Conservation (phyloP, 2,797 vertebrate genomes). For the Chiropotes sagulatus region DNA sequence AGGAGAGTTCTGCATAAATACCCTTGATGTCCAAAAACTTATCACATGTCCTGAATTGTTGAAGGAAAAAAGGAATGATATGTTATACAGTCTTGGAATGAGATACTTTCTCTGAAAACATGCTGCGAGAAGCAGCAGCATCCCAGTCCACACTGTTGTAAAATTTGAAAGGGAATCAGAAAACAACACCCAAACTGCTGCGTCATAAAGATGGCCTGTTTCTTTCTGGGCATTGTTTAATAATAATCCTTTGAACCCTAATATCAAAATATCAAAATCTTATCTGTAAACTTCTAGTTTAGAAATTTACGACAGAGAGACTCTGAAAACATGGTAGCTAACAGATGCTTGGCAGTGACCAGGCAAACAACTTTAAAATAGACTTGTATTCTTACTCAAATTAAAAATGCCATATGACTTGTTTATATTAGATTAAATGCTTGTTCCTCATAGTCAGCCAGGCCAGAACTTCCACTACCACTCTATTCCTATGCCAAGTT, state of each 20-base stretch:
- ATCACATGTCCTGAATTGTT: neutral
- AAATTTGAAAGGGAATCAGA: neutral
- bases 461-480: slow-evolving; percentile 24
- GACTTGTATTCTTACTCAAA: slow-evolving; percentile 65
- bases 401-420: slow-evolving; percentile 69
- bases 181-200: neutral
- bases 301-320: neutral
- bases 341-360: slow-evolving; percentile 60
- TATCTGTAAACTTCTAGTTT: neutral
- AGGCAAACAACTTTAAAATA: slow-evolving; percentile 73
- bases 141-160: neutral
- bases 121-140: neutral
- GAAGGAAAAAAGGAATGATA: neutral
- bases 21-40: neutral
- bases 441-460: slow-evolving; percentile 27
- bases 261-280: neutral
- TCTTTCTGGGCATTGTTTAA: neutral
- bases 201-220: neutral
- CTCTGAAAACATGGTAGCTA: slow-evolving; percentile 32
- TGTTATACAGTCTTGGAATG: neutral
- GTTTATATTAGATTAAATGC: slow-evolving; percentile 67
- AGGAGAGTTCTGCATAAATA: neutral
- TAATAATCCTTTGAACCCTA: neutral
- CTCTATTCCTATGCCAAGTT: slow-evolving; percentile 35
- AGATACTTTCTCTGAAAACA: neutral